Evolutionary conservation across 2,113 vertebrate species (phyloP).

Genomic region (Sporophila hypoxantha): DNA sequence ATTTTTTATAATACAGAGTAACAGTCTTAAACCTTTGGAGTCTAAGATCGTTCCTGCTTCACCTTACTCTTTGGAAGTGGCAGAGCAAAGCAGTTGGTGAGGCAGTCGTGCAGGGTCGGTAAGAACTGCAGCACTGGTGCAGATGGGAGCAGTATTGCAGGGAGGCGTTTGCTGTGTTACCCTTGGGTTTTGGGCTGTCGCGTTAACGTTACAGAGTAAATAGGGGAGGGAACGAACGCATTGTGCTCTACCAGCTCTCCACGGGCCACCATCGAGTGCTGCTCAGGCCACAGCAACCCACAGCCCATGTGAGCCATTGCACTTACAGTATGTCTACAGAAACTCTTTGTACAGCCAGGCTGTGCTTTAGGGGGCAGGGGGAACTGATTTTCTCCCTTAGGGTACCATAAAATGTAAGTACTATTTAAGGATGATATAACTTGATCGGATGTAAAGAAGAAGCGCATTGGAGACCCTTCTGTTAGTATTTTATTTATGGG

Average conservation of each 20-base stretch:
- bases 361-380: fast-evolving
- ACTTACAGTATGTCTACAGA: fast-evolving
- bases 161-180: fast-evolving
- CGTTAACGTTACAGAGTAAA: neutral
- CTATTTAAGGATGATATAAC: neutral
- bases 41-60: neutral
- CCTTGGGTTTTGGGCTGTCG: neutral
- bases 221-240: fast-evolving
- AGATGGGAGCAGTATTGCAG: neutral
- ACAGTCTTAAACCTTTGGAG: neutral
- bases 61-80: neutral
- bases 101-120: neutral
- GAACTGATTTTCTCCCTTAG: neutral
- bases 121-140: neutral
- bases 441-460: neutral
- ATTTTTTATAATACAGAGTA: neutral
- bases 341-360: neutral
- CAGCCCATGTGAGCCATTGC: neutral
- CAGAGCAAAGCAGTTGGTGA: neutral
- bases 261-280: neutral
- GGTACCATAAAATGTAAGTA: neutral
- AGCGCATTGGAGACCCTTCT: neutral
- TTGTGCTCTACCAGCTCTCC: neutral
- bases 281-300: neutral
- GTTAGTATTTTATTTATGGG: neutral